Base-by-base conservation (phyloP, 1,140 invertebrate species). In the Carcinoscorpius rotundicauda region DNA sequence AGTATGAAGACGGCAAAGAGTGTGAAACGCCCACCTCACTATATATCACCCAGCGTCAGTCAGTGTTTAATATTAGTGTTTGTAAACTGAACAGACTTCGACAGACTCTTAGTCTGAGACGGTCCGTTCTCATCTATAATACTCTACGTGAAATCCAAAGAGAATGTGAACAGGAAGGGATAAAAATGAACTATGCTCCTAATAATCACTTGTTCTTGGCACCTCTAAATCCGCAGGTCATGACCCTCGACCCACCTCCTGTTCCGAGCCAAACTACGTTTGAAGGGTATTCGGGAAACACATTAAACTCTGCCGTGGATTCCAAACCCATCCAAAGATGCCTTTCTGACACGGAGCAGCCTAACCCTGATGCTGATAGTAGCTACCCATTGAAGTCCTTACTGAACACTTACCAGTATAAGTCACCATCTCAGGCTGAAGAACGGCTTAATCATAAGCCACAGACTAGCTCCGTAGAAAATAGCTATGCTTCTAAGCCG, bases 81-180 rank as follows among this genome's bases (percentile, higher is more conserved):
- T 87, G 87, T 75, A 97, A 97, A 78, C 79, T 97, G 64, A 88
- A 88, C 63, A 82, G 88, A 72, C 90, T 89, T 72, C 82, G 90
- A 48, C 90, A 93, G 76, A 89, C 87, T 66, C 86, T 88, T 3
- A 89, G 87, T 65, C 80, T 97, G n/a, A 84, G 90, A 63, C 84
- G 91, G 56, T 95, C 91, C 4, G 93, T 97, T 69, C 85, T 97
- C 57, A 93, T 97, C 70, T 93, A 91, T 79, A 97, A 96, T 76
- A 95, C 93, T 6, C 76, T 96, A 60, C 86, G 93, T 74, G 83
- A 88, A 72, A 87, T 97, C 69, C 92, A 96, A 78, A 82, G 87
- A 50, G 92, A 96, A 76, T 6, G n/a, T 6, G n/a, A 6, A 8
- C 53, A 55, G n/a, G n/a, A 55, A 8, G 53, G n/a, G 6, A 8